Base-by-base conservation (phyloP, 64 coral and sea anemone species). In the Montipora foliosa region DNA sequence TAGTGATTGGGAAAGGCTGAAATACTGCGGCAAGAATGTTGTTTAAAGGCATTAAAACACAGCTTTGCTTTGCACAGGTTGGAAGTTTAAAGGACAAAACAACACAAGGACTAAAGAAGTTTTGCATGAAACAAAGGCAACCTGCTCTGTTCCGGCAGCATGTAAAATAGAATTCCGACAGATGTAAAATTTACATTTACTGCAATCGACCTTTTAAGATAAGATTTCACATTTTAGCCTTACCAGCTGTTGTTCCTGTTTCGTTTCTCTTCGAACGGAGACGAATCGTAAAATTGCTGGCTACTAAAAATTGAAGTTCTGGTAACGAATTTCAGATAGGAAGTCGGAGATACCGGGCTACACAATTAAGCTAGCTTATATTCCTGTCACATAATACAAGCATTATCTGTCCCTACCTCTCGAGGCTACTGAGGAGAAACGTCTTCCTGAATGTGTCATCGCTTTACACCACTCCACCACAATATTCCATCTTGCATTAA, bases 61-160 rank as follows among this genome's bases (percentile, higher is more conserved):
- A 29, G 15, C 15, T 67, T 66, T 66, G 12, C 1, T 67, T 72
- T 86, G 67, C 82, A 49, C 8, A 67, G 20, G 1, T 21, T 51
- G 8, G 17, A 11, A 10, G 0, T 17, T 9, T 71, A 17, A 37
- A 86, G 10, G 2, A 70, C 5, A 11, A 17, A 5, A 19, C 5
- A 16, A 8, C 19, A 0, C 17, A 16, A 69, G 1, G 3, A 48
- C 46, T 19, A 49, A 16, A 49, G 46, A 11, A 67, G 82, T 50
- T 49, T 86, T 86, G 82, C 82, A 46, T 86, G 67, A 50, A 86
- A 86, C 82, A 86, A 86, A 12, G 66, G 82, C 6, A 69, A 86
- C 82, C 82, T 86, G 82, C 47, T n/a, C 66, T 5, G 19, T 68
- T 67, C 62, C 47, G 8, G 16, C 16, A 47, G 44, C 21, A 57